Conservation (phyloP, 2,113 vertebrate species). For the Tapirus terrestris region DNA sequence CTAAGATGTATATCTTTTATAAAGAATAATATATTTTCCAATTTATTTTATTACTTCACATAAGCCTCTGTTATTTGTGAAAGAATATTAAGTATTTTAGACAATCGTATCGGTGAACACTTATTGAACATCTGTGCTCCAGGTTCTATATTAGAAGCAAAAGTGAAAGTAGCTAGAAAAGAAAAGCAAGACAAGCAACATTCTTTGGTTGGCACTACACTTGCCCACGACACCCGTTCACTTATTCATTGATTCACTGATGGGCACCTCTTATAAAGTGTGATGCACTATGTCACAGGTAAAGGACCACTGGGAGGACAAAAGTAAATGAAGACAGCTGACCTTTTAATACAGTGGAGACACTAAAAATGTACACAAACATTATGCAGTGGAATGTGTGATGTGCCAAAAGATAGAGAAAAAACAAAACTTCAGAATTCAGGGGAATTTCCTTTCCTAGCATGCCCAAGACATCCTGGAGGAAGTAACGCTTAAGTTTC, state of each 20-base stretch:
- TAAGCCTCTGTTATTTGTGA: constrained; percentile 11
- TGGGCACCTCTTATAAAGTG: neutral
- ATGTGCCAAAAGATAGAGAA: neutral
- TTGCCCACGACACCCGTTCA: neutral
- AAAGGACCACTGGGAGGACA: neutral
- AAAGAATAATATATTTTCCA: neutral
- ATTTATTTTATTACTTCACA: neutral
- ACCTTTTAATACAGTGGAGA: neutral
- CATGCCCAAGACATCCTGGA: neutral
- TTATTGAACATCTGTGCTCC: neutral
- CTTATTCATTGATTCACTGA: neutral
- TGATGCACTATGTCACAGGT: neutral
- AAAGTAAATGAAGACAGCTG: neutral
- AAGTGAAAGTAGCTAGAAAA: neutral
- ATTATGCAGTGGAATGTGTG: neutral
- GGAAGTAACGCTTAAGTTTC: neutral
- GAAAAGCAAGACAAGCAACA: neutral
- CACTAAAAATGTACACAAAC: neutral
- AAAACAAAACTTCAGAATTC: neutral
- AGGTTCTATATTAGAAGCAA: neutral
- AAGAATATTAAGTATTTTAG: neutral
- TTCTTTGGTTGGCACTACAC: neutral
- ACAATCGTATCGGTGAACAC: neutral
- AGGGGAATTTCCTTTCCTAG: neutral
- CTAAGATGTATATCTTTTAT: neutral